Conservation (phyloP, 1,140 invertebrate species). For the Steinernema khuongi region DNA sequence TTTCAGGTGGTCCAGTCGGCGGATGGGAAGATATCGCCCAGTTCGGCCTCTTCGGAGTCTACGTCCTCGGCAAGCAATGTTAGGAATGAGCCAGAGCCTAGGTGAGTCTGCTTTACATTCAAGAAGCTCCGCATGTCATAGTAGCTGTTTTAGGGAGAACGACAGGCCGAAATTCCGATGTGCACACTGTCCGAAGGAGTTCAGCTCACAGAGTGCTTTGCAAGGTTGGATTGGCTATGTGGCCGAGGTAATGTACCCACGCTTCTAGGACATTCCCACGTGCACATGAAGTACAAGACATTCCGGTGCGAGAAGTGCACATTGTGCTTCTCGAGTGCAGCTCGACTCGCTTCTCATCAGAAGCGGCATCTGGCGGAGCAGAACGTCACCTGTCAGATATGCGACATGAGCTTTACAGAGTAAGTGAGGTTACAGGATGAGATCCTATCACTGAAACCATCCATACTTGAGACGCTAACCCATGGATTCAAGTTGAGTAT, state of each 20-base stretch:
- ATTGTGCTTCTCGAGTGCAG: not conserved
- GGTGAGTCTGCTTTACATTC: too few relatives aligned
- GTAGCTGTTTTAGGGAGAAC: not conserved
- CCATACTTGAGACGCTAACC: not conserved
- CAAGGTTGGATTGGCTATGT: not conserved
- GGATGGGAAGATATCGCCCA: not conserved
- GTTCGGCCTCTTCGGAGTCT: not conserved
- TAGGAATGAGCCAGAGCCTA: too few relatives aligned
- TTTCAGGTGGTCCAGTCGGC: not conserved
- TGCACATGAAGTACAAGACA: not conserved
- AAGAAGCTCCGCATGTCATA: too few relatives aligned
- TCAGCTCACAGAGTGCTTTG: not conserved
- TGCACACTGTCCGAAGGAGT: not conserved
- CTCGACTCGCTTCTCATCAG: not conserved
- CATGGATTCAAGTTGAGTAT: too few relatives aligned
- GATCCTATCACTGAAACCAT: not conserved
- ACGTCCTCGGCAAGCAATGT: too few relatives aligned
- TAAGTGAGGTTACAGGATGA: not conserved
- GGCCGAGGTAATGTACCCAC: not conserved
- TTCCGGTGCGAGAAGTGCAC: conserved; percentile 4
- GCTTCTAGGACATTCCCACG: not conserved
- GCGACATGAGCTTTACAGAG: not conserved
- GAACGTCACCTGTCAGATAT: conserved; percentile 6
- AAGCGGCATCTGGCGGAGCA: not conserved
- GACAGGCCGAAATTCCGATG: not conserved